Percentiles rank a stretch among this genome's conserved stretches.
Evolutionary conservation across 2,113 vertebrate species (phyloP).

Genomic region (Corvus cornix): DNA sequence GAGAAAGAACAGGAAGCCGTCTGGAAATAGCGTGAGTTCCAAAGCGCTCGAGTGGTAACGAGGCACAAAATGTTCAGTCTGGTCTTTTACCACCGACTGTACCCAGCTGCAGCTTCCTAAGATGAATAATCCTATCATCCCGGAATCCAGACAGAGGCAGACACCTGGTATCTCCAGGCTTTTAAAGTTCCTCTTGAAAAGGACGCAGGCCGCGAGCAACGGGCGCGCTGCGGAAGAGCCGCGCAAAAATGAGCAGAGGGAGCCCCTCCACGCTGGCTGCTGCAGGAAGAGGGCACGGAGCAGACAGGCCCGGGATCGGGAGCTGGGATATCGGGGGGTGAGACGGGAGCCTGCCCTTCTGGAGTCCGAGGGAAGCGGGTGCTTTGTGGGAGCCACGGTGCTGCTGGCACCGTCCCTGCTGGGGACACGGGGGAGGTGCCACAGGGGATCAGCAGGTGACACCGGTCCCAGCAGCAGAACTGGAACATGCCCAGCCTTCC

Average conservation of each 20-base stretch:
- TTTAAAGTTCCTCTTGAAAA: constrained; percentile 9
- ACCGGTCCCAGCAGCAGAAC: not conserved
- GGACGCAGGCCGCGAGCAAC: not conserved
- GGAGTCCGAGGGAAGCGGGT: rapidly evolving
- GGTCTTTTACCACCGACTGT: not conserved
- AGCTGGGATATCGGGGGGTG: rapidly evolving
- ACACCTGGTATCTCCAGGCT: not conserved
- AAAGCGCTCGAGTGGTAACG: not conserved
- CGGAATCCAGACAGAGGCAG: not conserved
- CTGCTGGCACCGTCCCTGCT: rapidly evolving
- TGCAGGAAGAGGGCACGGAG: not conserved
- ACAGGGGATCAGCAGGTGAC: not conserved
- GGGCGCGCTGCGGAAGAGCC: not conserved
- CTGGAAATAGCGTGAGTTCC: constrained; percentile 12
- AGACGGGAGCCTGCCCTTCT: not conserved
- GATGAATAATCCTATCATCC: constrained; percentile 13
- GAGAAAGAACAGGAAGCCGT: not conserved
- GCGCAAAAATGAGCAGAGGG: not conserved
- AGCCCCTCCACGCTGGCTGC: not conserved
- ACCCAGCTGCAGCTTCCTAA: constrained; percentile 3
- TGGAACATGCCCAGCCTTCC: not conserved
- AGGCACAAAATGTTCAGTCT: constrained; percentile 44
- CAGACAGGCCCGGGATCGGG: rapidly evolving
- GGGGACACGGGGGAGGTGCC: not conserved
- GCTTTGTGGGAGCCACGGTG: not conserved